A percentile compares a stretch with the other conserved stretches of the same genome.
Evolutionary conservation across 2,888 invertebrate species (phyloP).

Genomic region (Caenorhabditis doughertyi): DNA sequence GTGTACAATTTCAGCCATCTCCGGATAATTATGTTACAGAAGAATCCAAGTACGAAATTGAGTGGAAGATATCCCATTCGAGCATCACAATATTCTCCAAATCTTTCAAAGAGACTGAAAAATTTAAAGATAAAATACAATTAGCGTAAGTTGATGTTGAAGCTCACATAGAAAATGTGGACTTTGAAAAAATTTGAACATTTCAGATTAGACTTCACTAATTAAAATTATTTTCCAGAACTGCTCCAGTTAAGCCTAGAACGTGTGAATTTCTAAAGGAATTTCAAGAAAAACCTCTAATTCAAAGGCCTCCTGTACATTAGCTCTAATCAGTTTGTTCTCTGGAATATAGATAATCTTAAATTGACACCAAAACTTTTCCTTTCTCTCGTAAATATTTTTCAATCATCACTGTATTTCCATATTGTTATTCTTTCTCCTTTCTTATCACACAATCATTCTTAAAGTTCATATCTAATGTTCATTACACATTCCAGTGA

Average conservation of each 20-base stretch:
- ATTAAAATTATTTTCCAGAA: no score
- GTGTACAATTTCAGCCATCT: conserved; percentile 67
- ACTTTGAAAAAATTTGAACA: no score
- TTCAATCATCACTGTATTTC: background rate
- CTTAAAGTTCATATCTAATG: conserved; percentile 17
- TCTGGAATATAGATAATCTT: no score
- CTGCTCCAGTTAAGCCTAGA: no score
- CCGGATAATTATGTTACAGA: conserved; percentile 74
- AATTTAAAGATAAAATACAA: no score
- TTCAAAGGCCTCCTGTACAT: no score
- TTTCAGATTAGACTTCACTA: no score
- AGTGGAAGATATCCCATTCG: conserved; percentile 72
- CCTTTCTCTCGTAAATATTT: conserved; percentile 11
- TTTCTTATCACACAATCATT: background rate
- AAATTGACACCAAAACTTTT: background rate
- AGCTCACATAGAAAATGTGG: no score
- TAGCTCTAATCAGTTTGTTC: no score
- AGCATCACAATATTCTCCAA: conserved; percentile 70
- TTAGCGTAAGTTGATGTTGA: no score
- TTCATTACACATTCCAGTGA: conserved; percentile 2
- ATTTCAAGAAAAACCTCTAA: no score
- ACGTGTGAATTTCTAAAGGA: no score
- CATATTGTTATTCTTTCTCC: background rate
- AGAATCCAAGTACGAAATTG: conserved; percentile 76
- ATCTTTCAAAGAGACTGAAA: conserved; percentile 69